phyloP scores from a whole-genome alignment of 2,113 vertebrate genomes.

The Archocentrus centrarchus region DNA sequence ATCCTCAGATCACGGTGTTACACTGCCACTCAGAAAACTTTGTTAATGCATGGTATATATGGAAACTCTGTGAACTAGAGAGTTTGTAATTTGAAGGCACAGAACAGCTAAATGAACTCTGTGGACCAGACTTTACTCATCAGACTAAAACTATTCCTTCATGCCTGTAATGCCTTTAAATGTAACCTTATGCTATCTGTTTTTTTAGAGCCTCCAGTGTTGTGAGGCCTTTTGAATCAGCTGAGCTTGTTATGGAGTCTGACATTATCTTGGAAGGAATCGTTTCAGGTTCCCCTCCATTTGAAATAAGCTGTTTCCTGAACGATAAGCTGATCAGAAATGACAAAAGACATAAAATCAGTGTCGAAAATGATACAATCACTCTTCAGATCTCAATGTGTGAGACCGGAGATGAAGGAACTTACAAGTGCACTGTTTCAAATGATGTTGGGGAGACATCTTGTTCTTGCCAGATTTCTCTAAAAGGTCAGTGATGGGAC shows the following conservation, averaged over 20 bases:
- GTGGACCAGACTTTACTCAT: slow-evolving; percentile 30
- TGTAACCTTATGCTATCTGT: slow-evolving; percentile 8
- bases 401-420: slow-evolving; percentile 86
- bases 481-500: slow-evolving; percentile 91
- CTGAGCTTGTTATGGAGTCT: slow-evolving; percentile 88
- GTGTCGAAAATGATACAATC: slow-evolving; percentile 82
- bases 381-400: slow-evolving; percentile 89
- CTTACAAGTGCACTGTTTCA: slow-evolving; percentile 88
- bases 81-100: not conserved
- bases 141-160: not conserved
- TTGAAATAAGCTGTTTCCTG: slow-evolving; percentile 91
- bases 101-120: not conserved
- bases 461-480: slow-evolving; percentile 85
- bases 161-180: not conserved
- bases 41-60: not conserved
- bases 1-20: not conserved
- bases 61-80: not conserved
- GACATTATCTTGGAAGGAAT: slow-evolving; percentile 88
- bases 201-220: slow-evolving; percentile 88
- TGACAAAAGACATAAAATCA: slow-evolving; percentile 88
- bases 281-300: slow-evolving; percentile 89
- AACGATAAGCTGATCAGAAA: slow-evolving; percentile 87
- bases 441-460: slow-evolving; percentile 90
- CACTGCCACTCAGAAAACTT: not conserved
- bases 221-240: slow-evolving; percentile 87